These are phyloP conservation scores for Seira musarum DNA, from an alignment of 2,888 invertebrate genomes.

Conservation along the genomic window DNA sequence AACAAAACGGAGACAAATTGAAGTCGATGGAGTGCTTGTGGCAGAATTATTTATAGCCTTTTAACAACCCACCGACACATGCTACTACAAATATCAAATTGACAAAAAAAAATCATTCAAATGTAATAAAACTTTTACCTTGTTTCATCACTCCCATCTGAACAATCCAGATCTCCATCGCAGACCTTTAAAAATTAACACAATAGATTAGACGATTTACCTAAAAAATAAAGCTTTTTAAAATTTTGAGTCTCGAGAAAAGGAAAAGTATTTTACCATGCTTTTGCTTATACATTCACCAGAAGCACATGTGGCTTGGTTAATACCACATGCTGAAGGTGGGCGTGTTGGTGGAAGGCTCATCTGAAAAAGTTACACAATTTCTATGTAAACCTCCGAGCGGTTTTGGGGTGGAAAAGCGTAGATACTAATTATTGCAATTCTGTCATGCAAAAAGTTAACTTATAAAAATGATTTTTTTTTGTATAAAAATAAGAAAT, in stretches of 20 bases:
- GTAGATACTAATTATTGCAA: no score
- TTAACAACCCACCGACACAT: constrained; percentile 25
- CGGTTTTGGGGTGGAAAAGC: no score
- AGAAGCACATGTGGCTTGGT: constrained; percentile 90
- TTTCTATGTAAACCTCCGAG: no score
- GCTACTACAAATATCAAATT: constrained; percentile 11
- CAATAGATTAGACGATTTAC: constrained; percentile 9
- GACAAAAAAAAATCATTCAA: constrained; percentile 11
- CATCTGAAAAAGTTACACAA: constrained; percentile 63
- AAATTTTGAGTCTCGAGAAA: constrained; percentile 18
- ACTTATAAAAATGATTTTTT: constrained; percentile 6
- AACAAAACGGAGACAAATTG: constrained; percentile 26
- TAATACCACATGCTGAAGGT: constrained; percentile 77
- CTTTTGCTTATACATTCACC: constrained; percentile 90
- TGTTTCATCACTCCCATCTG: constrained; percentile 86
- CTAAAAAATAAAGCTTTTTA: constrained; percentile 8
- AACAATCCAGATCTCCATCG: constrained; percentile 75
- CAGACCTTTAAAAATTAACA: no score
- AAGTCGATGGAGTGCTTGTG: constrained; percentile 11
- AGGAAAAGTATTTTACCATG: constrained; percentile 77
- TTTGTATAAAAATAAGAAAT: neutral
- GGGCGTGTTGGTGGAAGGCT: constrained; percentile 74
- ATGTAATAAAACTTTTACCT: no score
- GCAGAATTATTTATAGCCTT: constrained; percentile 23
- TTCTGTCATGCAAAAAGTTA: no score